Evolutionary conservation across 2,888 invertebrate genomes (phyloP).

Genomic region (Temnothorax rugatulus): DNA sequence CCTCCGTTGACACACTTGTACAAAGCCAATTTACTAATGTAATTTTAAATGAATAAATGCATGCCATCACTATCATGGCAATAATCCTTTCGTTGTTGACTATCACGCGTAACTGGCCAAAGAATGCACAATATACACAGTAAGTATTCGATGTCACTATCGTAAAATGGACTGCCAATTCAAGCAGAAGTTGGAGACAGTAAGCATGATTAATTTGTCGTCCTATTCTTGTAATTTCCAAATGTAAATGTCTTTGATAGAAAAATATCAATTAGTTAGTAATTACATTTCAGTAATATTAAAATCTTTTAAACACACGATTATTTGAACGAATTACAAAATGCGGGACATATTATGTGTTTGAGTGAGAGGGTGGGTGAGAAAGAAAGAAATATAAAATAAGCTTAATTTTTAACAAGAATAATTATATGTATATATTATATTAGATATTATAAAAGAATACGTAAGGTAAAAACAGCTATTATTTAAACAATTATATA

Average conservation of each 20-base stretch:
- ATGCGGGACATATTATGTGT: neutral
- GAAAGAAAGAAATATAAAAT: neutral
- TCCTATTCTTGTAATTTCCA: constrained; percentile 27
- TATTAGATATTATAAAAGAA: neutral
- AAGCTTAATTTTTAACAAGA: neutral
- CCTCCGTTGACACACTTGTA: constrained; percentile 1
- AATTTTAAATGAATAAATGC: constrained; percentile 14
- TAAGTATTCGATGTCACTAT: constrained; percentile 11
- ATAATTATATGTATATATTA: neutral
- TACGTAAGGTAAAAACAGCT: neutral
- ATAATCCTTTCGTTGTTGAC: neutral
- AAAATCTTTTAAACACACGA: neutral
- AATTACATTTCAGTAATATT: neutral
- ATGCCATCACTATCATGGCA: neutral
- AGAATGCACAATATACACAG: neutral
- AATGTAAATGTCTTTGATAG: constrained; percentile 23
- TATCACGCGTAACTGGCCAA: neutral
- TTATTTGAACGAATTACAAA: neutral
- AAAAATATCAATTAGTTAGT: constrained; percentile 17
- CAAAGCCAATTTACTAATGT: constrained; percentile 25
- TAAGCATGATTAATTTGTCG: neutral
- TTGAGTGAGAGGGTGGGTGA: neutral
- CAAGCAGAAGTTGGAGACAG: constrained; percentile 29
- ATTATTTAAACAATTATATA: neutral
- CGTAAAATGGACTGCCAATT: constrained; percentile 27